These are phyloP conservation scores for Napeogenes inachia DNA, from an alignment of 2,888 invertebrate species.

Conservation along the genomic window DNA sequence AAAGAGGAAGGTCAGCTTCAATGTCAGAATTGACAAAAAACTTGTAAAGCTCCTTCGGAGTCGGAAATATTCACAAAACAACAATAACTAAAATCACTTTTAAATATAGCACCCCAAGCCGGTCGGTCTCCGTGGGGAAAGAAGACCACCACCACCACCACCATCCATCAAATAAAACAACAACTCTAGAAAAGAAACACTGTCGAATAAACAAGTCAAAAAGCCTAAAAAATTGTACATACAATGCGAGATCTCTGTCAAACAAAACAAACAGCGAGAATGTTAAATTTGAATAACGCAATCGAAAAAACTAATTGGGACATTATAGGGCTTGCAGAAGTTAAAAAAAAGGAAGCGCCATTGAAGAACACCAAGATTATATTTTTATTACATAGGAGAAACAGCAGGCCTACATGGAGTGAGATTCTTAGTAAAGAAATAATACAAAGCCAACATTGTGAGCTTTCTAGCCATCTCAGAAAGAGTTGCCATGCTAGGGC, in stretches of 20 bases:
- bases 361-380: constrained; percentile 11
- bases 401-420: constrained; percentile 11
- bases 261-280: constrained; percentile 10
- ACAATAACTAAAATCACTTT: constrained; percentile 12
- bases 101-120: constrained; percentile 9
- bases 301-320: constrained; percentile 7
- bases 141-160: too few relatives aligned
- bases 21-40: constrained; percentile 17
- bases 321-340: constrained; percentile 12
- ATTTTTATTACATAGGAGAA: background rate
- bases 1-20: constrained; percentile 2
- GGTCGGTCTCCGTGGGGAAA: constrained; percentile 8
- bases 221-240: constrained; percentile 15
- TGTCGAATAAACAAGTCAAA: constrained; percentile 6
- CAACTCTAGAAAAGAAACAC: constrained; percentile 10
- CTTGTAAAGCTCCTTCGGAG: background rate
- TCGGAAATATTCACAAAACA: constrained; percentile 16
- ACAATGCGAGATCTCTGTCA: constrained; percentile 14
- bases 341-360: constrained; percentile 6
- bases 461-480: constrained; percentile 14
- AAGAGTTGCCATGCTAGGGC: background rate
- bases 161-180: too few relatives aligned
- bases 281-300: constrained; percentile 6
- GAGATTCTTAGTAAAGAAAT: constrained; percentile 12
- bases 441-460: constrained; percentile 8